Evolutionary conservation across 2,113 vertebrate species (phyloP), one percentile per base, ranked within the genome.

Genomic region (Grallaria varia): DNA sequence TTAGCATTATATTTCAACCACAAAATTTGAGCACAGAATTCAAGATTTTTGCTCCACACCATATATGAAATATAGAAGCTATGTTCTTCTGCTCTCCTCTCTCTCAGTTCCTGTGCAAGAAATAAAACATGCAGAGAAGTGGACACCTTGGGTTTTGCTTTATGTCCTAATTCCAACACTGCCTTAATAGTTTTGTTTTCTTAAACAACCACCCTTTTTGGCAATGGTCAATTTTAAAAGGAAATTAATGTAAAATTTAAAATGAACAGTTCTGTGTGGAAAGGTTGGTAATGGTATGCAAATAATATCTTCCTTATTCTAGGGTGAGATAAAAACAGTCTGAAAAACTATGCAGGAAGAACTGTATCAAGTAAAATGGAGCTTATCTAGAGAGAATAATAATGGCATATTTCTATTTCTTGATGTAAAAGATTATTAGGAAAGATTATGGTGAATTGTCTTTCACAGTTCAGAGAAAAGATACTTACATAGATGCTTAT

Each of bases 401-500:
- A 77, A 40, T 3, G 5, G 15, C 42, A 56, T n/a, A 52, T 12
- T 77, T 92, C 33, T 90, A 42, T 86, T 93, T 89, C 76, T 88
- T 80, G 9, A 59, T 71, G 21, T 68, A 81, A 92, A 95, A 91
- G 90, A 58, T 55, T 92, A 90, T 90, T 96, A 76, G 89, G 74
- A 74, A 94, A 87, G 24, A 67, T 92, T 73, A 75, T 40, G n/a
- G 63, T 39, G 66, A 94, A 86, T 86, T 95, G 45, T 63, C 86
- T 97, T 95, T 95, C 78, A 82, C 62, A 85, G 63, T 91, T 97
- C 83, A 93, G 56, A 91, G 77, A 72, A 90, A 93, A 79, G 39
- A 55, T 69, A 87, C 69, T 84, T 95, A 63, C 16, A 47, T 14
- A 74, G 55, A 71, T 69, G 42, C 20, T 47, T 88, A 53, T 88